Evolutionary conservation across 2,113 vertebrate genomes (phyloP), one percentile per base, ranked within the genome.

Genomic region (Polyodon spathula): DNA sequence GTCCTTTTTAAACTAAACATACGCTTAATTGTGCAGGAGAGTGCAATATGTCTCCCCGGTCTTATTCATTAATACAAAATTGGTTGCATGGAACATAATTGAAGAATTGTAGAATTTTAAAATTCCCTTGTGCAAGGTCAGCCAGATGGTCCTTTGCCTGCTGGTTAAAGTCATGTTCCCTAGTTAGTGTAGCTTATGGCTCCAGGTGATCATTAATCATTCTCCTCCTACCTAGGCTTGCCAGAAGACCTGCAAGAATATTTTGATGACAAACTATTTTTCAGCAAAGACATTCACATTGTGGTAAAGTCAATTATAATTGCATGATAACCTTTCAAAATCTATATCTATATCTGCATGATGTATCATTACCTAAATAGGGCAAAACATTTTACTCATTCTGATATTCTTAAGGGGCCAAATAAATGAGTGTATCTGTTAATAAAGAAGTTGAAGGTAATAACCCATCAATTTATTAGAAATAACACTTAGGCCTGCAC

Each of bases 301-400:
- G 65, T 68, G 66, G 56, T 58, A 12, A 61, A 76, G 64, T 78
- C 64, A 71, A 75, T 75, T 74, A 76, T 63, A 58, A 76, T 71
- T 67, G 78, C 71, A 67, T 73, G 67, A 62, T 15, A 38, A 80
- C 75, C 77, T 76, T 74, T 77, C 67, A 66, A 75, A 54, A 68
- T 54, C 60, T 67, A 66, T 76, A n/a, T n/a, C n/a, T n/a, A n/a
- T n/a, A n/a, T n/a, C n/a, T n/a, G n/a, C n/a, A n/a, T n/a, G n/a
- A n/a, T n/a, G n/a, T n/a, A n/a, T n/a, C n/a, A n/a, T n/a, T n/a
- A n/a, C n/a, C n/a, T n/a, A n/a, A n/a, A n/a, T n/a, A n/a, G n/a
- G n/a, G n/a, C n/a, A n/a, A n/a, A n/a, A n/a, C n/a, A n/a, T n/a
- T n/a, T n/a, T n/a, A n/a, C n/a, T n/a, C n/a, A n/a, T n/a, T n/a